Conservation (phyloP, 2,113 vertebrate genomes). For the Alligator sinensis region DNA sequence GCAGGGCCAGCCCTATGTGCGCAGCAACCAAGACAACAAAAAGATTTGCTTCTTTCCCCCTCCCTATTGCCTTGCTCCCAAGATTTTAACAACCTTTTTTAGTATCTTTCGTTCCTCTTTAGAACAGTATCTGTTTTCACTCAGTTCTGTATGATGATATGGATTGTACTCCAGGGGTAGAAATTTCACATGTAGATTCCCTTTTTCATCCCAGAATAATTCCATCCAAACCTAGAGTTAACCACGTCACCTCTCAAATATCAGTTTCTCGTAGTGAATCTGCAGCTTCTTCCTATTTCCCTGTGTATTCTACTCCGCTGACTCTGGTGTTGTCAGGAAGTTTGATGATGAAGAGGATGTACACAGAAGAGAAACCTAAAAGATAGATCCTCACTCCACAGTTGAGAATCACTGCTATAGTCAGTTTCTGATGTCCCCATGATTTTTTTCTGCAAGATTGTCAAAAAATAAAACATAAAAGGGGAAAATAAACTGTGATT, state of each 20-base stretch:
- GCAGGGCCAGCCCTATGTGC: not conserved
- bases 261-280: not conserved
- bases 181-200: not conserved
- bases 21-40: not conserved
- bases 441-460: conserved; percentile 5
- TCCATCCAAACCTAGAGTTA: not conserved
- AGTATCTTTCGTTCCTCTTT: not conserved
- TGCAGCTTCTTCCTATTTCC: not conserved
- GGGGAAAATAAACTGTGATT: not conserved
- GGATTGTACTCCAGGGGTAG: not conserved
- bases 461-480: conserved; percentile 16
- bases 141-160: not conserved
- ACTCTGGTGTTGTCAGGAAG: not conserved
- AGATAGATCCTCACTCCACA: not conserved
- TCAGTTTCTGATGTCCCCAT: not conserved
- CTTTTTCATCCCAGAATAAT: not conserved
- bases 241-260: not conserved
- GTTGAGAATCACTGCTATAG: conserved; percentile 8
- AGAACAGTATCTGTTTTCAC: not conserved
- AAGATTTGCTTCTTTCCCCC: not conserved
- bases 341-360: not conserved
- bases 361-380: not conserved
- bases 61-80: conserved; percentile 5
- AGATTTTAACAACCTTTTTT: not conserved
- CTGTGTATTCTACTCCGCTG: not conserved